Evolutionary conservation across 2,888 invertebrate species (phyloP).

Genomic region (Fragum sueziense): DNA sequence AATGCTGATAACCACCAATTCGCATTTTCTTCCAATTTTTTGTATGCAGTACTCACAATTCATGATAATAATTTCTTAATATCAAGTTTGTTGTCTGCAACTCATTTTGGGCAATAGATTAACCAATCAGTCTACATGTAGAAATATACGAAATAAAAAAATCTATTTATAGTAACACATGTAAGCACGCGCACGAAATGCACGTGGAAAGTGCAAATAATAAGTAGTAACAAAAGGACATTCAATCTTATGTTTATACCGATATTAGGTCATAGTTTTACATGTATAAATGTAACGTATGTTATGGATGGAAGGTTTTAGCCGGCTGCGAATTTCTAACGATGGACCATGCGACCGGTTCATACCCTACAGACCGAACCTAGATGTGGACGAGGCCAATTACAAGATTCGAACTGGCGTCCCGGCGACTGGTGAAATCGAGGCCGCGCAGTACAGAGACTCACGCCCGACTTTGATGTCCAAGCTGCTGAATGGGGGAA

Average conservation of each 20-base stretch:
- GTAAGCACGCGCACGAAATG: neutral
- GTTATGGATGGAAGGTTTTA: too few species aligned
- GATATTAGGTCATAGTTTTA: too few species aligned
- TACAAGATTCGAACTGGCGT: constrained; percentile 52
- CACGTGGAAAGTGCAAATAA: neutral
- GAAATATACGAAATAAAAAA: neutral
- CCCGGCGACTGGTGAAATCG: constrained; percentile 29
- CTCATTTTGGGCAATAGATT: neutral
- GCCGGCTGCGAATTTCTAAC: too few species aligned
- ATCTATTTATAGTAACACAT: neutral
- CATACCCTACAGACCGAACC: constrained; percentile 66
- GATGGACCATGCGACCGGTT: constrained; percentile 65
- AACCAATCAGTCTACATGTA: too few species aligned
- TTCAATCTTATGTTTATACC: too few species aligned
- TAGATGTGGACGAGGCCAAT: constrained; percentile 65
- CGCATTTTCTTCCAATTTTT: neutral
- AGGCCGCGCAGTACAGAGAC: constrained; percentile 46
- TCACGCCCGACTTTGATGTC: constrained; percentile 42
- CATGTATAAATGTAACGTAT: too few species aligned
- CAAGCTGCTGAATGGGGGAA: constrained; percentile 56
- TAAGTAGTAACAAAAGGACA: neutral
- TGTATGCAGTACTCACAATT: neutral
- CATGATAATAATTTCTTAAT: neutral
- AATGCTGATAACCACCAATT: neutral
- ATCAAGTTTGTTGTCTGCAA: neutral